A percentile compares a stretch with the other conserved stretches of the same genome.
Evolutionary conservation across 1,140 invertebrate species (phyloP).

Genomic region (Atta colombica): DNA sequence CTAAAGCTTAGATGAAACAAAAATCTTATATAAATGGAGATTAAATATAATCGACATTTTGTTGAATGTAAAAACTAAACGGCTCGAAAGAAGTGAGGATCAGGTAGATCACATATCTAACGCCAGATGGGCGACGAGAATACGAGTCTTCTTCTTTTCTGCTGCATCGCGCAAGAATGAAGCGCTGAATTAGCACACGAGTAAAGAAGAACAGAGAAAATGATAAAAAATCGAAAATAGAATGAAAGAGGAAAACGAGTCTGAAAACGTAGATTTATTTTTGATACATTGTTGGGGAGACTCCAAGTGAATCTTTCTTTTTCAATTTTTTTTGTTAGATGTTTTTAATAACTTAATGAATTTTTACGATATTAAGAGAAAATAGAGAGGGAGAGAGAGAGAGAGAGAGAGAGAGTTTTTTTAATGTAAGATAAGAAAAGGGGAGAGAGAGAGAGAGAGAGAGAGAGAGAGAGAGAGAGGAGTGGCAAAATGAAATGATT

Average conservation of each 20-base stretch:
- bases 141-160: slow-evolving; percentile 49
- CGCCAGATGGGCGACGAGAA: slow-evolving; percentile 6
- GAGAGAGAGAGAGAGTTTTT: slow-evolving; percentile 45
- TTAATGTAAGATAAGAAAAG: slow-evolving; percentile 68
- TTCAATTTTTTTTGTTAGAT: slow-evolving; percentile 83
- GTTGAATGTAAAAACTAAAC: background rate
- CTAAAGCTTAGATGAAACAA: background rate
- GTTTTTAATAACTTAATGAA: slow-evolving; percentile 85
- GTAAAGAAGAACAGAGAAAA: slow-evolving; percentile 10
- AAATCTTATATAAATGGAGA: background rate
- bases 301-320: slow-evolving; percentile 82
- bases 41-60: slow-evolving; percentile 17
- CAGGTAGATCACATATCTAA: slow-evolving; percentile 18
- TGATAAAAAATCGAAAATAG: slow-evolving; percentile 41
- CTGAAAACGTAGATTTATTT: slow-evolving; percentile 85
- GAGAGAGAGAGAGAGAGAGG: slow-evolving; percentile 12
- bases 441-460: slow-evolving; percentile 54
- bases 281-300: slow-evolving; percentile 86
- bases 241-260: slow-evolving; percentile 71
- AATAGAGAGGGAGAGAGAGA: slow-evolving; percentile 54
- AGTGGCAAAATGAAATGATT: slow-evolving; percentile 63
- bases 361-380: slow-evolving; percentile 84
- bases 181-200: background rate
- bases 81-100: background rate
- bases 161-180: slow-evolving; percentile 36